phyloP scores from a whole-genome alignment of 2,888 invertebrate species.

The Junonia oenone region DNA sequence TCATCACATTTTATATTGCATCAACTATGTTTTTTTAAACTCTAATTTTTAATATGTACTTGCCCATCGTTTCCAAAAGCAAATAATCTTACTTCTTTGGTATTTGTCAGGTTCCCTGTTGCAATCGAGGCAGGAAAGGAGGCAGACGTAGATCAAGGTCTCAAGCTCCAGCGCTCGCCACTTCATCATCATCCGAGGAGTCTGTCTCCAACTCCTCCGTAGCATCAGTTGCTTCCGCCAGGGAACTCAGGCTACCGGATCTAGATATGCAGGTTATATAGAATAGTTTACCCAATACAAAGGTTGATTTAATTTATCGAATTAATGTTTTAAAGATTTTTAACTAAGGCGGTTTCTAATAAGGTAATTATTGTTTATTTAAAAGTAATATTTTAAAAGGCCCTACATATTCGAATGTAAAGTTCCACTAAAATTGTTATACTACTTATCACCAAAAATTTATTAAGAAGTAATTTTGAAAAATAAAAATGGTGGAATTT shows the following conservation, averaged over 20 bases:
- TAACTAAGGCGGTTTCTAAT: too few relatives aligned
- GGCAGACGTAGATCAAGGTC: slow-evolving; percentile 64
- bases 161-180: slow-evolving; percentile 65
- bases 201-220: slow-evolving; percentile 68
- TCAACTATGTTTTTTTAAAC: too few relatives aligned
- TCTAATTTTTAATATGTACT: too few relatives aligned
- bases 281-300: not conserved
- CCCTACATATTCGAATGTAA: too few relatives aligned
- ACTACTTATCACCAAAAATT: too few relatives aligned
- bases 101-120: slow-evolving; percentile 56
- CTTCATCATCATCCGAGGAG: slow-evolving; percentile 61
- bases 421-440: too few relatives aligned
- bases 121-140: slow-evolving; percentile 57
- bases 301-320: too few relatives aligned
- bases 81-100: not conserved
- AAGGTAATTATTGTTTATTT: too few relatives aligned
- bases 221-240: slow-evolving; percentile 66
- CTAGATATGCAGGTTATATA: slow-evolving; percentile 61
- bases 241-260: slow-evolving; percentile 61
- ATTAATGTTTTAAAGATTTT: too few relatives aligned
- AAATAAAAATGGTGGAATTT: not conserved
- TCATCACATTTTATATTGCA: too few relatives aligned
- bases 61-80: too few relatives aligned
- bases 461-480: not conserved
- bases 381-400: too few relatives aligned